Conservation (phyloP, 2,888 invertebrate species). For the Hanleya hanleyi region DNA sequence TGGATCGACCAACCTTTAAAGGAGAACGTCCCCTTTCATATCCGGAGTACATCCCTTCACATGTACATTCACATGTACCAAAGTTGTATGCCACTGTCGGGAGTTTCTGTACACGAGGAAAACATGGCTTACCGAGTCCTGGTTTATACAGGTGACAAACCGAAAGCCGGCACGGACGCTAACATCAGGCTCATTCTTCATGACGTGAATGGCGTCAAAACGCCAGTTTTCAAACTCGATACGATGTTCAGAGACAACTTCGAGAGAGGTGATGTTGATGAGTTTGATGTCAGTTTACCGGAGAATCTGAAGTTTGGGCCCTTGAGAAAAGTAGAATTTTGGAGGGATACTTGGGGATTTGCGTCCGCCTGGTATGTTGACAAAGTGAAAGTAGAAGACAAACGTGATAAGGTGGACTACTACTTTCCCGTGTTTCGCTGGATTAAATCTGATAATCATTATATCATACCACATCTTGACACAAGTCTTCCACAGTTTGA, state of each 20-base stretch:
- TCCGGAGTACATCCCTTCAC: no score
- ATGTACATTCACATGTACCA: no score
- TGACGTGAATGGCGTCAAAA: slow-evolving; percentile 65
- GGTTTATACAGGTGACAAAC: slow-evolving; percentile 74
- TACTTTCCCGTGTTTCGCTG: slow-evolving; percentile 74
- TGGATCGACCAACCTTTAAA: no score
- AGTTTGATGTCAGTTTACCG: slow-evolving; percentile 53
- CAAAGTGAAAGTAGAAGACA: slow-evolving; percentile 58
- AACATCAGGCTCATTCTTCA: slow-evolving; percentile 71
- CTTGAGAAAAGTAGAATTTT: slow-evolving; percentile 67
- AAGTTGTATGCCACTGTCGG: no score
- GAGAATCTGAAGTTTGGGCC: slow-evolving; percentile 34
- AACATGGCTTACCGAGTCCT: background rate
- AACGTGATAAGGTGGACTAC: slow-evolving; percentile 48
- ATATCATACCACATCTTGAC: slow-evolving; percentile 70
- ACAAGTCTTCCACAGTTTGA: slow-evolving; percentile 73
- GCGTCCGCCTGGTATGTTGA: slow-evolving; percentile 73
- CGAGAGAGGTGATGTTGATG: slow-evolving; percentile 70
- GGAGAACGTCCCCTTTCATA: no score
- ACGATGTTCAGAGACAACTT: slow-evolving; percentile 66
- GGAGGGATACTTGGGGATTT: slow-evolving; percentile 70
- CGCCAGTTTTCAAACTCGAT: slow-evolving; percentile 67
- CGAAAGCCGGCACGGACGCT: slow-evolving; percentile 72
- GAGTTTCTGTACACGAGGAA: background rate
- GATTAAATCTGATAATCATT: slow-evolving; percentile 69